Conservation (phyloP, 2,797 vertebrate genomes). For the Lacerta bilineata region DNA sequence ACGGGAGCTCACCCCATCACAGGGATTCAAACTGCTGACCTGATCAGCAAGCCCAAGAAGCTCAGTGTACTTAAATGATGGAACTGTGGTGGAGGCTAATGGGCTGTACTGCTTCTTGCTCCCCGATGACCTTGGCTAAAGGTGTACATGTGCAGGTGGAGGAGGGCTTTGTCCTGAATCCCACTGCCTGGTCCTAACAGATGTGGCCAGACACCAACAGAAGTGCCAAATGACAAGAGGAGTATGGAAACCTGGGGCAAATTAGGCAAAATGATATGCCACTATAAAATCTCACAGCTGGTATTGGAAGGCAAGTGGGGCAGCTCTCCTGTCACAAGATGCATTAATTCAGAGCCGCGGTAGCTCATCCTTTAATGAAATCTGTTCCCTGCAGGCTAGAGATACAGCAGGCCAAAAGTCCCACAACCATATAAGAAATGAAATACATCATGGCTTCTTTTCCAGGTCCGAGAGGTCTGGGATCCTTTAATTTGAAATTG, state of each 20-base stretch:
- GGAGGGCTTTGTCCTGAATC: too few species aligned
- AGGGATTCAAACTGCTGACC: too few species aligned
- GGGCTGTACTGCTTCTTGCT: too few species aligned
- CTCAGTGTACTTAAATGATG: too few species aligned
- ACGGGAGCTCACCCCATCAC: too few species aligned
- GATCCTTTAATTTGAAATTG: conserved; percentile 20
- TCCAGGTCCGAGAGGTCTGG: not conserved
- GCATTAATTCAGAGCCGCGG: not conserved
- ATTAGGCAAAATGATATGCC: not conserved
- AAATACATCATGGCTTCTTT: not conserved
- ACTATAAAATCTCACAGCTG: not conserved
- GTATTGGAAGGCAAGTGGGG: not conserved
- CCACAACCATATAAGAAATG: not conserved
- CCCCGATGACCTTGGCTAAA: too few species aligned
- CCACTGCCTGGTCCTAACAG: too few species aligned
- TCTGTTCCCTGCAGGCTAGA: not conserved
- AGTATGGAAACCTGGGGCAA: not conserved
- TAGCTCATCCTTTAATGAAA: not conserved
- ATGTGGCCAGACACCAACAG: too few species aligned
- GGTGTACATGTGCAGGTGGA: too few species aligned
- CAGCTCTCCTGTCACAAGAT: not conserved
- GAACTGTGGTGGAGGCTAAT: too few species aligned
- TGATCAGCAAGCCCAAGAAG: too few species aligned
- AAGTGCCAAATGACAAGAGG: too few species aligned
- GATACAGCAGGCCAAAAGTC: not conserved